Evolutionary conservation across 2,888 invertebrate species (phyloP).

Genomic region (Allophyes oxyacanthae): DNA sequence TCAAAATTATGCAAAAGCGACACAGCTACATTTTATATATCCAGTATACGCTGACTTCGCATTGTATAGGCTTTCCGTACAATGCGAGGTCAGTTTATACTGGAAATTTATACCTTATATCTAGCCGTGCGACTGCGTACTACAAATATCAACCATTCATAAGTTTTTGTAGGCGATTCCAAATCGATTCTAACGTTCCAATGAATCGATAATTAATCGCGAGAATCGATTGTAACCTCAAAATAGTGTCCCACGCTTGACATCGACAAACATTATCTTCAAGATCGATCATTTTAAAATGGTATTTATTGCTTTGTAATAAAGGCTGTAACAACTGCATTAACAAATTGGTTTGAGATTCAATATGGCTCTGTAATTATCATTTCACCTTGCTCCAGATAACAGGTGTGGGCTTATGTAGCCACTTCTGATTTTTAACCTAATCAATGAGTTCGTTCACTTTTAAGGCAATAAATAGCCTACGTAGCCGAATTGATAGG

Average conservation of each 20-base stretch:
- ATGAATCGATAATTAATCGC: slow-evolving; percentile 76
- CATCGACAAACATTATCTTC: slow-evolving; percentile 7
- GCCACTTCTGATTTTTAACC: slow-evolving; percentile 42
- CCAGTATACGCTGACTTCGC: no score
- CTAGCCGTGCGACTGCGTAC: no score
- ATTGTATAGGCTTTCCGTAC: no score
- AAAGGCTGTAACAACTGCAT: slow-evolving; percentile 47
- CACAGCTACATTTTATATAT: no score
- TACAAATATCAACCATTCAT: slow-evolving; percentile 65
- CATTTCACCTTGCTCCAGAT: slow-evolving; percentile 81
- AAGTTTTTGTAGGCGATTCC: slow-evolving; percentile 69
- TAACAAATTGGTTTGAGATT: slow-evolving; percentile 55
- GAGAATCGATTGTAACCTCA: slow-evolving; percentile 80
- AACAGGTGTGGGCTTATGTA: slow-evolving; percentile 64
- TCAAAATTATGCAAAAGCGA: slow-evolving; percentile 38
- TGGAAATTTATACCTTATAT: no score
- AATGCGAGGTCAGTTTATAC: no score
- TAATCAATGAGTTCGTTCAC: slow-evolving; percentile 36
- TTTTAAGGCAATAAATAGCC: slow-evolving; percentile 13
- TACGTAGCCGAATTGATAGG: neutral
- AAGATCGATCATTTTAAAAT: slow-evolving; percentile 46
- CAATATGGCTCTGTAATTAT: slow-evolving; percentile 76
- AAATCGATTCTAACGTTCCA: slow-evolving; percentile 68
- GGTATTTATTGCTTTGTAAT: slow-evolving; percentile 52
- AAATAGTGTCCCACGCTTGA: slow-evolving; percentile 78